Percentiles rank a stretch among this genome's conserved stretches.
These are phyloP conservation scores for Illadopsis cleaveri DNA, from an alignment of 2,113 vertebrate species.

Conservation along the genomic window DNA sequence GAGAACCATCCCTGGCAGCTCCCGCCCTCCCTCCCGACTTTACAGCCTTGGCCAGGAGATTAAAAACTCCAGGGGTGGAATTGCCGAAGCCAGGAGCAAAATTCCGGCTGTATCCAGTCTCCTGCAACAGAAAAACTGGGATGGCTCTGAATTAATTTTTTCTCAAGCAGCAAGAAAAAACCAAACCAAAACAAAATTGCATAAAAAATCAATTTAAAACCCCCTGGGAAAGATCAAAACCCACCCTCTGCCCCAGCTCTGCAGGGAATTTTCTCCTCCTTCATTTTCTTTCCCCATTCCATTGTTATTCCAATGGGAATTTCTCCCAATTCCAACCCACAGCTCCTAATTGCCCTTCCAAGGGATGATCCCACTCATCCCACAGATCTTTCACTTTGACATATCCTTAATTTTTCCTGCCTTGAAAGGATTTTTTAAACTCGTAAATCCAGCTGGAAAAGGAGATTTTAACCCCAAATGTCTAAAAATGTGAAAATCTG, in stretches of 20 bases:
- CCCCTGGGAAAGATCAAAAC: background rate
- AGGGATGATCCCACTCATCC: background rate
- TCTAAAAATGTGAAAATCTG: background rate
- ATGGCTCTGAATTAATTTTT: too few species aligned
- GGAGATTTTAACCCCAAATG: background rate
- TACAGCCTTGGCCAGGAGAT: too few species aligned
- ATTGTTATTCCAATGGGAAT: background rate
- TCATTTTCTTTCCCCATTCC: background rate
- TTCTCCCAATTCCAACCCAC: background rate
- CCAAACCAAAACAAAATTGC: too few species aligned
- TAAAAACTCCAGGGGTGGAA: too few species aligned
- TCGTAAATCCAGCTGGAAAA: background rate
- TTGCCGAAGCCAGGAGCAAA: too few species aligned
- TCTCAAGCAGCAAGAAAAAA: too few species aligned
- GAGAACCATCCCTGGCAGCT: too few species aligned
- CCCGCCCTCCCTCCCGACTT: too few species aligned
- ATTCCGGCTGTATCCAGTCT: too few species aligned
- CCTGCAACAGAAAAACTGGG: too few species aligned
- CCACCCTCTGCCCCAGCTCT: too few species aligned
- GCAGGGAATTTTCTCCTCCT: background rate
- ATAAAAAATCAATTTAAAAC: background rate
- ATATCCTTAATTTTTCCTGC: background rate
- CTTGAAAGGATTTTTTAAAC: too few species aligned
- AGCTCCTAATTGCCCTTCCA: background rate
- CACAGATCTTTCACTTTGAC: background rate